Base-by-base conservation (phyloP, 2,113 vertebrate genomes). In the Todiramphus chloris region DNA sequence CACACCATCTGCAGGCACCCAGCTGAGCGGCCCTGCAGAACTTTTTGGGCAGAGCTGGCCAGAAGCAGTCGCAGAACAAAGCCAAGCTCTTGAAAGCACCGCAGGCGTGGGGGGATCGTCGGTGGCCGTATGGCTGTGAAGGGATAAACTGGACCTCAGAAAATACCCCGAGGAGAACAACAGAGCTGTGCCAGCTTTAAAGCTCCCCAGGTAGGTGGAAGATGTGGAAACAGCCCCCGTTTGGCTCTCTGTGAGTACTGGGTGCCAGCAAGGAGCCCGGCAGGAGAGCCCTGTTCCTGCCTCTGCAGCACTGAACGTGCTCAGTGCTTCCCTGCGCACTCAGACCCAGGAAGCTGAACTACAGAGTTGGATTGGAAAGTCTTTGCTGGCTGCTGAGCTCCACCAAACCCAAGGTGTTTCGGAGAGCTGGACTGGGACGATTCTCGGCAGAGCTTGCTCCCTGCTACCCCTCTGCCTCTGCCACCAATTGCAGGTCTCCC, bases 271-370 rank as follows among this genome's bases (percentile, higher is more conserved):
- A 3, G 35, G 21, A 83, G 74, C n/a, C 68, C 35, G 50, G 73
- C 64, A 60, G 56, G 80, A 87, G 59, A 91, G 58, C 70, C 62
- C 11, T 41, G 17, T 31, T 46, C 31, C 53, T 33, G 63, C 11
- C 68, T 48, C 39, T 30, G 3, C 43, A 63, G 46, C 11, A 5
- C 33, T 41, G 9, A 2, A 11, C 0, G 1, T 20, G 43, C 70
- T 48, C 30, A 13, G 60, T 33, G 21, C 35, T 48, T 53, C 51
- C 33, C 78, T 41, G 67, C 75, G 31, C 79, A n/a, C 72, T 31
- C 67, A 13, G 44, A 41, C 12, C 2, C 8, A n/a, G 31, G 39
- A 31, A 76, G 76, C 4, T 35, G 50, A 46, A 58, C 59, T 5
- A 7, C 41, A 46, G 20, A 90, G 72, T 50, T n/a, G 11, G 9